These are phyloP conservation scores for Dasypogon diadema DNA, from an alignment of 2,888 invertebrate genomes.

Conservation along the genomic window DNA sequence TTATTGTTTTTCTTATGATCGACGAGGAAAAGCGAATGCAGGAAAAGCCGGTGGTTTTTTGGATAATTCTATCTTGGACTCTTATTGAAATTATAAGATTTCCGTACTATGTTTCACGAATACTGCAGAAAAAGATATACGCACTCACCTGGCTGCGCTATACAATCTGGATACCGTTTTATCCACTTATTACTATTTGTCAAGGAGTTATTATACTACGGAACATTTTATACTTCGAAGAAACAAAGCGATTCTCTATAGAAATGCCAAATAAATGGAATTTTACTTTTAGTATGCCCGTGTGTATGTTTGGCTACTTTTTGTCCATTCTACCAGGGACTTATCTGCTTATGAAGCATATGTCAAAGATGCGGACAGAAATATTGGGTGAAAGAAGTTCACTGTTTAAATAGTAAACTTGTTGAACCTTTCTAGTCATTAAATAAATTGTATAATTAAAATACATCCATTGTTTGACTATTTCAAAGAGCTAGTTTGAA, in stretches of 20 bases:
- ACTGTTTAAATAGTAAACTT: too few species aligned
- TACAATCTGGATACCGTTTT: conserved; percentile 92
- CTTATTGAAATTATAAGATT: conserved; percentile 88
- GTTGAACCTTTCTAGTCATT: too few species aligned
- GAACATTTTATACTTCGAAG: conserved; percentile 91
- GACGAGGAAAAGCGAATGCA: conserved; percentile 89
- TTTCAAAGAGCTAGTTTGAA: too few species aligned
- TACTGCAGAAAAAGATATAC: conserved; percentile 79
- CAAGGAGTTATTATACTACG: conserved; percentile 86
- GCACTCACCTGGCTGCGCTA: conserved; percentile 93
- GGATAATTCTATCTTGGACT: conserved; percentile 88
- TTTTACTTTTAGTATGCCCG: conserved; percentile 87
- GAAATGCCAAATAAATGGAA: conserved; percentile 88
- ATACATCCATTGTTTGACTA: too few species aligned
- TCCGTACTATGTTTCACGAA: conserved; percentile 89
- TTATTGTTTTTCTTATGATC: conserved; percentile 85
- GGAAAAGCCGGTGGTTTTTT: conserved; percentile 86
- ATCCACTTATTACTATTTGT: conserved; percentile 89
- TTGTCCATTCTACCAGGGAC: conserved; percentile 81
- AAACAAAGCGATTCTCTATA: conserved; percentile 81
- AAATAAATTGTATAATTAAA: too few species aligned
- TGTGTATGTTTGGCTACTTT: conserved; percentile 82
- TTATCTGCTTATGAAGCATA: conserved; percentile 84
- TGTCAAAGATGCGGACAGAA: conserved; percentile 80
- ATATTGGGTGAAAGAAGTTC: conserved; percentile 71